Conservation (phyloP, 2,113 vertebrate genomes). For the Phyllostomus hastatus region DNA sequence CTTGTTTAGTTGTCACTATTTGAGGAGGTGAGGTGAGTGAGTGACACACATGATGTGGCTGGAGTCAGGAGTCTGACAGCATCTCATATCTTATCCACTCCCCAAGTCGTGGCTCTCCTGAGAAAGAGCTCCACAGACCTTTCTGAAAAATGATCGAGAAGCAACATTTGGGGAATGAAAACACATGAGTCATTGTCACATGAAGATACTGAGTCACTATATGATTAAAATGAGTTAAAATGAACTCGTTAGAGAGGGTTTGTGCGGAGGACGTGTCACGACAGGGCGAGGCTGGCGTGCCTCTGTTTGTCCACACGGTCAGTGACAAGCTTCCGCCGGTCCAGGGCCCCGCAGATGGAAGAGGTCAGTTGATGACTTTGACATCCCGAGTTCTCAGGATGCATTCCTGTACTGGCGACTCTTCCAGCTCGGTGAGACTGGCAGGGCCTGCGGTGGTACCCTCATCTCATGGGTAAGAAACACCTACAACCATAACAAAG, state of each 20-base stretch:
- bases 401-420: background rate
- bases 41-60: conserved; percentile 5
- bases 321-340: background rate
- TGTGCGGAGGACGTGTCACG: conserved; percentile 6
- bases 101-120: conserved; percentile 54
- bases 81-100: background rate
- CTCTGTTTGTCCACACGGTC: background rate
- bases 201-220: conserved; percentile 50
- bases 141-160: conserved; percentile 66
- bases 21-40: conserved; percentile 39
- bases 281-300: background rate
- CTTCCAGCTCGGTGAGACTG: background rate
- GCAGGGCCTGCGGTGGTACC: background rate
- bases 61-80: conserved; percentile 22
- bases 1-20: background rate
- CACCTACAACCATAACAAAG: background rate
- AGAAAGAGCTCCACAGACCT: conserved; percentile 25
- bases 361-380: background rate
- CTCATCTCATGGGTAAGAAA: background rate
- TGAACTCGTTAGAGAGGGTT: background rate
- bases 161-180: conserved; percentile 57
- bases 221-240: conserved; percentile 51
- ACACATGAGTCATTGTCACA: conserved; percentile 59
- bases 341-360: background rate
- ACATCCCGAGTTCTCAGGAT: background rate